Evolutionary conservation across 2,113 vertebrate genomes (phyloP).

Genomic region (Micromys minutus): DNA sequence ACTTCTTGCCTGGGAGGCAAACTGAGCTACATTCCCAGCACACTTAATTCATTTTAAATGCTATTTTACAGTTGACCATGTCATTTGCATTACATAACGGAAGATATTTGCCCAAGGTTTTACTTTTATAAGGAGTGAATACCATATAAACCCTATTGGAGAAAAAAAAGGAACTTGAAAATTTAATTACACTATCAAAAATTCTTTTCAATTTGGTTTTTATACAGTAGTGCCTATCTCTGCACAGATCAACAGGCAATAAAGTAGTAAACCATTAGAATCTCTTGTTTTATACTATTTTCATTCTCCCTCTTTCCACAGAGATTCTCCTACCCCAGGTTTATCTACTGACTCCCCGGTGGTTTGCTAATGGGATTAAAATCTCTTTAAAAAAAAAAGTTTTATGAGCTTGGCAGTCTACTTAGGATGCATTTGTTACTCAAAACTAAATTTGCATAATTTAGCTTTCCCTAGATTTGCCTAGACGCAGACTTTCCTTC

Average conservation of each 20-base stretch:
- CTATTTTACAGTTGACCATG: slow-evolving; percentile 28
- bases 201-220: not conserved
- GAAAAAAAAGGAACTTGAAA: not conserved
- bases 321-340: not conserved
- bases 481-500: slow-evolving; percentile 46
- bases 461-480: slow-evolving; percentile 47
- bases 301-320: not conserved
- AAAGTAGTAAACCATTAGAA: not conserved
- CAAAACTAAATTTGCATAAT: slow-evolving; percentile 33
- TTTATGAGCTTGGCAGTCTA: not conserved
- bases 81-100: slow-evolving; percentile 26
- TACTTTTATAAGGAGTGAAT: slow-evolving; percentile 5
- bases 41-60: slow-evolving; percentile 40
- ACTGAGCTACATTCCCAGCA: too few relatives aligned
- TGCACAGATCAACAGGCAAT: not conserved
- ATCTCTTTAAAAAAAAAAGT: not conserved
- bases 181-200: not conserved
- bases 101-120: slow-evolving; percentile 42
- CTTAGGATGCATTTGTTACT: slow-evolving; percentile 44
- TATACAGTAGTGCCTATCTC: not conserved
- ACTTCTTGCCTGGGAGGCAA: not conserved
- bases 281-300: not conserved
- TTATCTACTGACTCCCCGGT: not conserved
- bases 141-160: not conserved
- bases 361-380: not conserved